Base-by-base conservation (phyloP, 2,888 invertebrate species). In the Chromoteleia sp. region DNA sequence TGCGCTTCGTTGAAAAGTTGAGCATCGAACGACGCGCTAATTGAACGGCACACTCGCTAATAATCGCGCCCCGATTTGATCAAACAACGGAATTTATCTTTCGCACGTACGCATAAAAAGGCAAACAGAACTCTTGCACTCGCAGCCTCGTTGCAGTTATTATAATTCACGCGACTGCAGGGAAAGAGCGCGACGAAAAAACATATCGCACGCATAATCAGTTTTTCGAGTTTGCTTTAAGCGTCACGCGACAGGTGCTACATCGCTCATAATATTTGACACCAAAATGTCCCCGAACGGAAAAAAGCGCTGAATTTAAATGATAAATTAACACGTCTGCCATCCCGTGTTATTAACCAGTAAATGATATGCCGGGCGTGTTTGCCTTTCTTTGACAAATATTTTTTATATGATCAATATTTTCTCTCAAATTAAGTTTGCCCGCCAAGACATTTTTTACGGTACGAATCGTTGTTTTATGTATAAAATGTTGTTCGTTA, bases 61-160 rank as follows among this genome's bases (percentile, higher is more conserved):
- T 15, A n/a, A 52, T 54, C 41, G 30, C 14, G 7, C 15, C 4
- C 29, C 17, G 39, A 39, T 36, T 58, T 21, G 30, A 70, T 48
- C 58, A 70, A 70, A 70, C 48, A 70, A 14, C 45, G 54, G n/a
- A 10, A 70, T 70, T 58, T 70, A 48, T 70, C 70, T 70, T 70
- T 70, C 70, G 29, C 58, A 48, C 58, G 70, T 56, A 33, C 33
- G 68, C 25, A 48, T n/a, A 43, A 48, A 58, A 70, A 48, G 39
- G 29, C 58, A 70, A 70, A 58, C 21, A 58, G 3, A 15, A 43
- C 30, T 67, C 30, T 67, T 52, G 39, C 65, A 50, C 48, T 8
- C 21, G 10, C 4, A 10, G 1, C 8, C 25, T 45, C 45, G 56
- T 56, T 21, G 56, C 56, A 56, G 45, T 52, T 30, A 65, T 39